Evolutionary conservation across 2,113 vertebrate species (phyloP).

Genomic region (Petroica traversi): DNA sequence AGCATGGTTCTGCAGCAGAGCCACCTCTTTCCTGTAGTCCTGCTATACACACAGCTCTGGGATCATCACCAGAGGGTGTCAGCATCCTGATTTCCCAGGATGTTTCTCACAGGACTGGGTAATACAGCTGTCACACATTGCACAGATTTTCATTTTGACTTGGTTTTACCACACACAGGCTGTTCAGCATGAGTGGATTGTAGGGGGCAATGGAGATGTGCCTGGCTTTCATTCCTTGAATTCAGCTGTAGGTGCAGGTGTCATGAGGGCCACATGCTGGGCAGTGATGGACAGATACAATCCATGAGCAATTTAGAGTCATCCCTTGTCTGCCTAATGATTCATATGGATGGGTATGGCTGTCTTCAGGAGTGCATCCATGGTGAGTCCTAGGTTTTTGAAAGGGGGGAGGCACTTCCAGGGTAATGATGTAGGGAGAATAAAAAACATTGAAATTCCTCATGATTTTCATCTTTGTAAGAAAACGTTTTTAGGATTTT

Average conservation of each 20-base stretch:
- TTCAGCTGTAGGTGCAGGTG: not conserved
- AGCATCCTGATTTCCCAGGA: not conserved
- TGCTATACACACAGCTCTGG: not conserved
- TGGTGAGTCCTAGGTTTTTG: not conserved
- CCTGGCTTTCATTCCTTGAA: not conserved
- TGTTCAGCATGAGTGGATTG: rapidly evolving
- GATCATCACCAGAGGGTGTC: not conserved
- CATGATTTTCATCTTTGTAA: not conserved
- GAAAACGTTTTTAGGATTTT: not conserved
- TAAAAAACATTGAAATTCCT: not conserved
- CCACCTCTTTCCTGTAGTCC: not conserved
- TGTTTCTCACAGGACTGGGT: not conserved
- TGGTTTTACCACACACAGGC: not conserved
- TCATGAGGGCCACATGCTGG: not conserved
- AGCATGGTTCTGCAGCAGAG: not conserved
- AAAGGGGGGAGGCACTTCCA: not conserved
- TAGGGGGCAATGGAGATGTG: not conserved
- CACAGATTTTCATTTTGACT: not conserved
- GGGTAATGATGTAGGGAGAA: not conserved
- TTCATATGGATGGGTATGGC: not conserved
- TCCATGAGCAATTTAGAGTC: not conserved
- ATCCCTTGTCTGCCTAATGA: not conserved
- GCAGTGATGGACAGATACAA: not conserved
- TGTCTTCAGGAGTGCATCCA: not conserved
- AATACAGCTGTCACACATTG: not conserved